Evolutionary conservation across 2,888 invertebrate species (phyloP).

Genomic region (Microctonus aethiopoides): DNA sequence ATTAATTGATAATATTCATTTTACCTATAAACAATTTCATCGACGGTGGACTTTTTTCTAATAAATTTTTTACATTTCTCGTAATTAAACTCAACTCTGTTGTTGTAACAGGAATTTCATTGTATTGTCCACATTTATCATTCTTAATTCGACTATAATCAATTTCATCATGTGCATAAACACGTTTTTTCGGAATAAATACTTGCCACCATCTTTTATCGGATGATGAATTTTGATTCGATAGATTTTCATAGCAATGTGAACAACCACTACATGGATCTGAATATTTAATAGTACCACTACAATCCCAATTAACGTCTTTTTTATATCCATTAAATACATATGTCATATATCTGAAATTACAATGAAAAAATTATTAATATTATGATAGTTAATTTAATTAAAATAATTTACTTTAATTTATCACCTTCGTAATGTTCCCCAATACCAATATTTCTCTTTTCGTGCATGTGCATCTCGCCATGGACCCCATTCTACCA

Average conservation of each 20-base stretch:
- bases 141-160: slow-evolving; percentile 71
- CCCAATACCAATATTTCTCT: slow-evolving; percentile 92
- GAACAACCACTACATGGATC: slow-evolving; percentile 86
- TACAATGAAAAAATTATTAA: not conserved
- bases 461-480: slow-evolving; percentile 80
- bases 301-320: slow-evolving; percentile 76
- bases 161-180: slow-evolving; percentile 42
- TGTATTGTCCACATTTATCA: slow-evolving; percentile 70
- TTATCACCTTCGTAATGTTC: slow-evolving; percentile 73
- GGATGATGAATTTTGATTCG: slow-evolving; percentile 42
- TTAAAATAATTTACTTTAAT: not conserved
- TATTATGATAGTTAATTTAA: not conserved
- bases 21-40: slow-evolving; percentile 72
- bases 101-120: slow-evolving; percentile 73
- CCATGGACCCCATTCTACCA: slow-evolving; percentile 87
- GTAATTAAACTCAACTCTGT: slow-evolving; percentile 74
- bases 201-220: slow-evolving; percentile 68
- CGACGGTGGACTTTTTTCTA: slow-evolving; percentile 66
- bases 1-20: not conserved
- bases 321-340: slow-evolving; percentile 79
- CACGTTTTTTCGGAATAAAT: slow-evolving; percentile 62
- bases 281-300: slow-evolving; percentile 79
- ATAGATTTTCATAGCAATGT: slow-evolving; percentile 72
- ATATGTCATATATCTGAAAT: slow-evolving; percentile 76
- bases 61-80: slow-evolving; percentile 64